These are phyloP conservation scores for Pagrus major DNA, from an alignment of 2,113 vertebrate genomes.

Conservation along the genomic window DNA sequence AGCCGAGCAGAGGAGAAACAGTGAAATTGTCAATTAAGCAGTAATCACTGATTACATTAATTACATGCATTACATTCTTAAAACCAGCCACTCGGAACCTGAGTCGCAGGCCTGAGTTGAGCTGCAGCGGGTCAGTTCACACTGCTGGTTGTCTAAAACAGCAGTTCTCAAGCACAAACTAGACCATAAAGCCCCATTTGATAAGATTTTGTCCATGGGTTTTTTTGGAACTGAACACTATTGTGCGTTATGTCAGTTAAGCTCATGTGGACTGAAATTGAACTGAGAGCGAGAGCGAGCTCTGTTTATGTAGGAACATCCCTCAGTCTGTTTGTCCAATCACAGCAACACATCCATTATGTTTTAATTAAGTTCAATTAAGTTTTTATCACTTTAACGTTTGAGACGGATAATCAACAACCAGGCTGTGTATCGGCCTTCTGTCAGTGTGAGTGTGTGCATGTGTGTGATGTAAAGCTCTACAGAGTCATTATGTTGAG, in stretches of 20 bases:
- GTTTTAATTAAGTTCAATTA: constrained; percentile 76
- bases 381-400: constrained; percentile 69
- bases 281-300: background rate
- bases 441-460: constrained; percentile 24
- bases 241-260: background rate
- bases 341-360: constrained; percentile 53
- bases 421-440: constrained; percentile 31
- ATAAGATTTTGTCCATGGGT: too few species aligned
- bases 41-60: too few species aligned
- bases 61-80: too few species aligned
- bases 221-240: background rate
- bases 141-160: too few species aligned
- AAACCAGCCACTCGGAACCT: too few species aligned
- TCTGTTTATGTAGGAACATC: constrained; percentile 11
- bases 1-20: too few species aligned
- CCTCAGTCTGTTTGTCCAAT: constrained; percentile 29
- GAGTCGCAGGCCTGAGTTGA: too few species aligned
- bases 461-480: constrained; percentile 19
- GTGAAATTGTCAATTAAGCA: too few species aligned
- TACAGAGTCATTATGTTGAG: constrained; percentile 40
- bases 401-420: constrained; percentile 32
- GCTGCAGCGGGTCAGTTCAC: too few species aligned
- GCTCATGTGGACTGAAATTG: constrained; percentile 5
- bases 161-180: too few species aligned
- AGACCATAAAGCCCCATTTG: too few species aligned